Percentiles rank a stretch among this genome's conserved stretches.
Conservation (phyloP, 2,888 invertebrate genomes). For the Shargacucullia verbasci region DNA sequence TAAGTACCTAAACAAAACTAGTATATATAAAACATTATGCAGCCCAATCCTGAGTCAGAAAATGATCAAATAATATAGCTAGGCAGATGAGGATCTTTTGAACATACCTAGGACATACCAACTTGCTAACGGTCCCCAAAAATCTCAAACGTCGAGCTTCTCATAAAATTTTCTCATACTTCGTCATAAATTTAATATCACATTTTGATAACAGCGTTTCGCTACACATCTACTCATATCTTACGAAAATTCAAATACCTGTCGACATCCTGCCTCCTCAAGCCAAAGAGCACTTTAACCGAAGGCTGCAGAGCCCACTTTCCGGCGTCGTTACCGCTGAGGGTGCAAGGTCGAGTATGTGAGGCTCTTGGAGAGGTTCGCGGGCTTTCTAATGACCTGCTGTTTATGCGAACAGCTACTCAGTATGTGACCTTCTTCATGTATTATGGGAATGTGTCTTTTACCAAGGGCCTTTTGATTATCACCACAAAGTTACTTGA, state of each 20-base stretch:
- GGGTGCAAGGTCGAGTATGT: constrained; percentile 58
- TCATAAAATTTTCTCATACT: constrained; percentile 11
- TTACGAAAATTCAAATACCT: constrained; percentile 52
- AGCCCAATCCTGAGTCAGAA: no score
- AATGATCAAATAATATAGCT: no score
- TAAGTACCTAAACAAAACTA: no score
- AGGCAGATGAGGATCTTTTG: no score
- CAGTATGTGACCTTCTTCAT: constrained; percentile 36
- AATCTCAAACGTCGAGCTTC: constrained; percentile 15
- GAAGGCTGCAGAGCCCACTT: constrained; percentile 50
- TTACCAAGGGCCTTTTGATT: neutral
- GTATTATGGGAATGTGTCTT: constrained; percentile 12
- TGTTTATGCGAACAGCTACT: constrained; percentile 26
- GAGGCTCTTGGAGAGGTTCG: constrained; percentile 21
- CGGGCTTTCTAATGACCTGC: constrained; percentile 40
- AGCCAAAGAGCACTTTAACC: constrained; percentile 49
- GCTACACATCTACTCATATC: neutral
- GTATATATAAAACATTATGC: no score
- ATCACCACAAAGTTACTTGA: neutral
- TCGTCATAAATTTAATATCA: constrained; percentile 41
- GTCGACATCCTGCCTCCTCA: constrained; percentile 18
- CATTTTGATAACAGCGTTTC: constrained; percentile 25
- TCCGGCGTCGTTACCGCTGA: constrained; percentile 45
- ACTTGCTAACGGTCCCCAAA: neutral
- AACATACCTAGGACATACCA: neutral